These are phyloP conservation scores for Liposcelis brunnea DNA, from an alignment of 2,888 invertebrate species.

Conservation along the genomic window DNA sequence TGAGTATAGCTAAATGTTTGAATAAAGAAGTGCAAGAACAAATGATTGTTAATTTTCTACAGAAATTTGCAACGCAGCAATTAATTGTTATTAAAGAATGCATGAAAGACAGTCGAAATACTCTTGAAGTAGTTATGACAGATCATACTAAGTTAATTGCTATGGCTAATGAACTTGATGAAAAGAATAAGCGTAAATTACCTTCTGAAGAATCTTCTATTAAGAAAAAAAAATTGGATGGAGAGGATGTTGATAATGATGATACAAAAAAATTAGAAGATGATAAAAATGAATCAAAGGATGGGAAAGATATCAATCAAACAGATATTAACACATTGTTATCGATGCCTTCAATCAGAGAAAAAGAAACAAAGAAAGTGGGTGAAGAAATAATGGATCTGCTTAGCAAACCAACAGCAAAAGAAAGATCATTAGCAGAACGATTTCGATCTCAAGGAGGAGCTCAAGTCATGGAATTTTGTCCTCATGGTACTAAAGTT, in stretches of 20 bases:
- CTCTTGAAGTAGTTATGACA: constrained; percentile 33
- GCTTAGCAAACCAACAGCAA: constrained; percentile 87
- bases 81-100: constrained; percentile 38
- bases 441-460: constrained; percentile 91
- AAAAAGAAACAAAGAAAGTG: constrained; percentile 81
- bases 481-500: constrained; percentile 82
- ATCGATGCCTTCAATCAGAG: constrained; percentile 85
- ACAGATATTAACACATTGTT: constrained; percentile 27
- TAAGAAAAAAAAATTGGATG: constrained; percentile 31
- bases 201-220: constrained; percentile 14
- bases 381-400: constrained; percentile 91
- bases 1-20: constrained; percentile 33
- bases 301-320: constrained; percentile 10
- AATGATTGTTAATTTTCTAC: constrained; percentile 51
- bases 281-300: constrained; percentile 19
- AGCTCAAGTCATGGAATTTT: constrained; percentile 87
- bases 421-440: constrained; percentile 87
- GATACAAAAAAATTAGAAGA: constrained; percentile 30
- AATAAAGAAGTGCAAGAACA: constrained; percentile 37
- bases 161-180: constrained; percentile 28
- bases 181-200: constrained; percentile 15
- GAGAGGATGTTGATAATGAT: constrained; percentile 27
- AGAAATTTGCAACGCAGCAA: constrained; percentile 63
- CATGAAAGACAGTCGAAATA: constrained; percentile 27
- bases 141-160: constrained; percentile 40